Conservation (phyloP, 1,140 invertebrate species). For the Dryas iulia region DNA sequence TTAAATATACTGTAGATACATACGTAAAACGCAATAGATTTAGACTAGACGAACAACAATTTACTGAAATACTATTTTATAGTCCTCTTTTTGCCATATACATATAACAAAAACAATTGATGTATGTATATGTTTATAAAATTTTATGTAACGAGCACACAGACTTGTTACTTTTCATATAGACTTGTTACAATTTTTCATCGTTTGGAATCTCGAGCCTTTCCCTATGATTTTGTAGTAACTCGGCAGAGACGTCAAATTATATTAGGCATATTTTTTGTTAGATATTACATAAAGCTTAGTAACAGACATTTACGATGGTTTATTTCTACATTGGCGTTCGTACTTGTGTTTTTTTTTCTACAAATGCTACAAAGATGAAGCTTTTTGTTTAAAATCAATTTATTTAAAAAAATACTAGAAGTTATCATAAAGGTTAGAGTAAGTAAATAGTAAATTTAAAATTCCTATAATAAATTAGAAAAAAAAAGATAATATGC, state of each 20-base stretch:
- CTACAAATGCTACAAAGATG: too few relatives aligned
- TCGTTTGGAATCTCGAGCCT: neutral
- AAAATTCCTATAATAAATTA: too few relatives aligned
- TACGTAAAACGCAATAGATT: neutral
- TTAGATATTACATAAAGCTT: constrained; percentile 11
- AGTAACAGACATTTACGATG: constrained; percentile 10
- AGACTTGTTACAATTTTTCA: neutral
- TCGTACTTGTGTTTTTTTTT: neutral
- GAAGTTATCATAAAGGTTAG: too few relatives aligned
- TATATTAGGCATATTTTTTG: constrained; percentile 8
- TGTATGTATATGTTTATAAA: neutral
- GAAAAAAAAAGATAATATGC: too few relatives aligned
- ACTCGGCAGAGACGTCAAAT: neutral
- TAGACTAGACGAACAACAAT: neutral
- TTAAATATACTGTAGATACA: too few relatives aligned
- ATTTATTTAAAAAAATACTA: too few relatives aligned
- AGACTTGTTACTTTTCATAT: too few relatives aligned
- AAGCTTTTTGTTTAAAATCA: too few relatives aligned
- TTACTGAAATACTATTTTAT: neutral
- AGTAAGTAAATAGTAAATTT: too few relatives aligned
- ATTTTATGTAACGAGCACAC: neutral
- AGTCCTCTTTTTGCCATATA: too few relatives aligned
- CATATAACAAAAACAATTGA: too few relatives aligned
- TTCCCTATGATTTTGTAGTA: neutral
- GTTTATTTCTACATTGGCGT: constrained; percentile 6